A percentile compares a stretch with the other conserved stretches of the same genome.
Conservation (phyloP, 2,888 invertebrate species). For the Ichneumon xanthorius region DNA sequence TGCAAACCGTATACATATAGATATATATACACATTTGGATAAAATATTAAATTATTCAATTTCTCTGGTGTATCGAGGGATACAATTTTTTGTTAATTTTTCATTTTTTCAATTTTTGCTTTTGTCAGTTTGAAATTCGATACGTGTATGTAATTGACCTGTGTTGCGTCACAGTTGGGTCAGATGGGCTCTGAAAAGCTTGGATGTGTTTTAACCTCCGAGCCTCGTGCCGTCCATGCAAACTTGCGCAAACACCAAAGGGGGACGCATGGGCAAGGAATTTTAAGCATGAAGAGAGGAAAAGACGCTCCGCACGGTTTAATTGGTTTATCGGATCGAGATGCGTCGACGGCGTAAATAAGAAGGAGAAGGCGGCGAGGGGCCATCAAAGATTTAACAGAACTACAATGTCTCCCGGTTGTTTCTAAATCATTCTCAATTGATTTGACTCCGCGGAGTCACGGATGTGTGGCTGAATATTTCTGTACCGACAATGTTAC, state of each 20-base stretch:
- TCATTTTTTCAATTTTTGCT: neutral
- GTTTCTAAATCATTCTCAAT: constrained; percentile 43
- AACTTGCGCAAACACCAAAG: neutral
- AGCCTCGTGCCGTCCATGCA: neutral
- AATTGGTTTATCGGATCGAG: neutral
- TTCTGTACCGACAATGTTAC: neutral
- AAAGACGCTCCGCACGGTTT: neutral
- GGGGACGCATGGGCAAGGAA: neutral
- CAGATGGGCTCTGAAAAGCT: neutral
- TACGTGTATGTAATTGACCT: too few relatives aligned
- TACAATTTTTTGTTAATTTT: neutral
- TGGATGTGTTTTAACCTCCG: neutral
- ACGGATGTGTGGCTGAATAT: neutral
- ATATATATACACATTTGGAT: neutral
- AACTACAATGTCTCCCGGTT: neutral
- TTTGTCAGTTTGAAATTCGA: too few relatives aligned
- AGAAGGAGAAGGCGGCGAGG: neutral
- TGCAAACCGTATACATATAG: neutral
- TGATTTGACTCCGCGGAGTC: constrained; percentile 10
- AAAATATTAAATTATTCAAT: neutral
- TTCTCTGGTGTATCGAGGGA: neutral
- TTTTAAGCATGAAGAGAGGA: neutral
- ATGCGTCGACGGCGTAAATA: neutral
- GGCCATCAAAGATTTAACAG: neutral
- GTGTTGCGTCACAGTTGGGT: neutral